These are phyloP conservation scores for Phymanthus crucifer DNA, from an alignment of 92 coral and sea anemone species.

Conservation along the genomic window DNA sequence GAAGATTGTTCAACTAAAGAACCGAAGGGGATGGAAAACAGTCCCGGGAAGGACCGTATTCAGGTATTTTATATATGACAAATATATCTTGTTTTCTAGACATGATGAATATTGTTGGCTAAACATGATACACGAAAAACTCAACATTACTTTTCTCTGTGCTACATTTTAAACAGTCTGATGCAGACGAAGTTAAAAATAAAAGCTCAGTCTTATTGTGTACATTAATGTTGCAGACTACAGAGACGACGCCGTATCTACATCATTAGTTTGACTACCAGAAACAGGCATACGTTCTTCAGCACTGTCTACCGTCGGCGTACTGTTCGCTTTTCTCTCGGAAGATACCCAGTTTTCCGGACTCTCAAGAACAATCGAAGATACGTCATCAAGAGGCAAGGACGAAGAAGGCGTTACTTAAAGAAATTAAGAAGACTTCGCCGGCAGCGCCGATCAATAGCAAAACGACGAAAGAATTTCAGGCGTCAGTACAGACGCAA, in stretches of 20 bases:
- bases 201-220: too few relatives aligned
- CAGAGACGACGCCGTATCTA: slow-evolving; percentile 7
- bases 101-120: too few relatives aligned
- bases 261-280: neutral
- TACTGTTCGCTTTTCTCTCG: slow-evolving; percentile 8
- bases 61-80: neutral
- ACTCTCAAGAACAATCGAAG: neutral
- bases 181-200: too few relatives aligned
- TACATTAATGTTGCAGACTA: neutral
- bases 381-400: neutral
- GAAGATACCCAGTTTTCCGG: neutral
- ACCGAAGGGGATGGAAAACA: slow-evolving; percentile 7
- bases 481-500: neutral
- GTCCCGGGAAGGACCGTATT: neutral
- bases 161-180: too few relatives aligned
- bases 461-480: neutral
- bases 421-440: neutral
- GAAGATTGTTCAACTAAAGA: slow-evolving; percentile 14
- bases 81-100: neutral
- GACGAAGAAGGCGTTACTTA: neutral
- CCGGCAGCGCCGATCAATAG: neutral
- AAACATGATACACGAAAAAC: too few relatives aligned
- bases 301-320: slow-evolving; percentile 15
- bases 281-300: neutral
- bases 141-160: too few relatives aligned